Evolutionary conservation across 2,888 invertebrate species (phyloP), one percentile per base, ranked within the genome.

Genomic region (Neoitamus cyanurus): DNA sequence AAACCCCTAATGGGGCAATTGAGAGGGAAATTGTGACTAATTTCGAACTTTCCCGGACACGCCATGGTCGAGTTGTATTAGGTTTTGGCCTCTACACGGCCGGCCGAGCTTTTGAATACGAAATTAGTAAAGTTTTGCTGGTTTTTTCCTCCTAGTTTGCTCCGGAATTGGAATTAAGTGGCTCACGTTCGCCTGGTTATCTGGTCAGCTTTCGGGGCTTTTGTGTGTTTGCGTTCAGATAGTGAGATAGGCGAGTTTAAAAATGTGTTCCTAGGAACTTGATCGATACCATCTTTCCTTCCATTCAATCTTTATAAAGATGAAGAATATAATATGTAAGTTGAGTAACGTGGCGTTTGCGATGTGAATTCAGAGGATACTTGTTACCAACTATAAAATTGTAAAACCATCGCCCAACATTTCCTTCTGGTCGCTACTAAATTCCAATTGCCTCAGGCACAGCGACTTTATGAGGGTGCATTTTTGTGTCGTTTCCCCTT

Each of bases 1-100:
- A 37, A 58, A 58, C 20, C 58, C n/a, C 75, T 75, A 75, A 75
- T 75, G 75, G 75, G 42, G 37, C 42, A 28, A 75, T 75, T 75
- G 58, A 58, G 58, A 58, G 58, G 58, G 25, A 58, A 58, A 58
- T 58, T 58, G 58, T 58, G 58, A 58, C 58, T 58, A 58, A 42
- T 58, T 58, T 9, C 20, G 25, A 58, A 58, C 58, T 58, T 58
- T 58, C 20, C 58, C 20, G 58, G 25, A 58, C 58, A 58, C 25
- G 58, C 25, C 25, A 58, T 58, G 58, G 58, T 58, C 58, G 58
- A 25, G 58, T 58, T 58, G 58, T 58, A 58, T 58, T 20, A 20
- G 25, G 20, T 58, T 58, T 58, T 20, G 25, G 25, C 20, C 58
- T 58, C 25, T 58, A 58, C 58, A 58, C 7, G 58, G 9, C 58